Evolutionary conservation across 2,797 vertebrate species (phyloP).

Genomic region (Mareca strepera): DNA sequence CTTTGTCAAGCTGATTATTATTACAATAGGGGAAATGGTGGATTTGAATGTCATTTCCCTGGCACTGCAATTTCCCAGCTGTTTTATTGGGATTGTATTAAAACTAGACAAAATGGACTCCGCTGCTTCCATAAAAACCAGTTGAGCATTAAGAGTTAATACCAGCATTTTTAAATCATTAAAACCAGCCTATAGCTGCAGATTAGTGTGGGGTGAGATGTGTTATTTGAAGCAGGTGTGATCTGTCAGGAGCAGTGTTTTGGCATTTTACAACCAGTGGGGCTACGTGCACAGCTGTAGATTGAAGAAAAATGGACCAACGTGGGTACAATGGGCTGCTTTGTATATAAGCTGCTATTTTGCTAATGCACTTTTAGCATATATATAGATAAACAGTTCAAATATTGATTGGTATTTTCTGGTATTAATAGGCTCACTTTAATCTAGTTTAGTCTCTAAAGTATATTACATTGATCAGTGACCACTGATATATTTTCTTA

Average conservation of each 20-base stretch:
- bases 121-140: conserved; percentile 77
- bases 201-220: conserved; percentile 69
- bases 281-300: conserved; percentile 69
- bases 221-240: conserved; percentile 79
- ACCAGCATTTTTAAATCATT: conserved; percentile 71
- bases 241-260: conserved; percentile 76
- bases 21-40: conserved; percentile 79
- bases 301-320: conserved; percentile 51
- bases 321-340: conserved; percentile 46
- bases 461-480: conserved; percentile 57
- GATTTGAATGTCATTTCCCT: conserved; percentile 80
- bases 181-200: conserved; percentile 61
- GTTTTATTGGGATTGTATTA: conserved; percentile 80
- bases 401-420: conserved; percentile 70
- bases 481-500: conserved; percentile 55
- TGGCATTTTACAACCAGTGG: conserved; percentile 71
- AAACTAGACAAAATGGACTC: conserved; percentile 79
- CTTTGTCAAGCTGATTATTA: conserved; percentile 77
- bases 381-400: conserved; percentile 73
- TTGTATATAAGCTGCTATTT: conserved; percentile 68
- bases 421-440: conserved; percentile 53
- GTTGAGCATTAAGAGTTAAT: conserved; percentile 80
- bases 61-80: conserved; percentile 78
- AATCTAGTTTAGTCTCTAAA: conserved; percentile 61
- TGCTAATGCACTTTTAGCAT: conserved; percentile 68